phyloP scores from a whole-genome alignment of 2,888 invertebrate genomes.

The Prosapia bicincta region DNA sequence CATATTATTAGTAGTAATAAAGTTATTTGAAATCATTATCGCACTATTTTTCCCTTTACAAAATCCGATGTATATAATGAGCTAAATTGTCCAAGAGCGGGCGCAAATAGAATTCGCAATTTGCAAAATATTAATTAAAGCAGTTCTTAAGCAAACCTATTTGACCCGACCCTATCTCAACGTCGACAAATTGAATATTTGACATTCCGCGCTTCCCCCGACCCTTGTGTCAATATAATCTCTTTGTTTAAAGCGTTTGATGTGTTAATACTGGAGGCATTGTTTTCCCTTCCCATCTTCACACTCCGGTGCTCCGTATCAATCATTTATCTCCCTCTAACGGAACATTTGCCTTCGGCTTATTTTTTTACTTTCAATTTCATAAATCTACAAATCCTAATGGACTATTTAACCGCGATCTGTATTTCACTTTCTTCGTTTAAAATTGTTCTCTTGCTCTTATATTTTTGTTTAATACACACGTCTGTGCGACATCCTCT shows the following conservation, averaged over 20 bases:
- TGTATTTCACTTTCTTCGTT: too few species aligned
- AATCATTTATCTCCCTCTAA: background rate
- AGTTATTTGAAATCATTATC: too few species aligned
- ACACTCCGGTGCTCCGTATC: background rate
- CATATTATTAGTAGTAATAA: too few species aligned
- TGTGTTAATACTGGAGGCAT: background rate
- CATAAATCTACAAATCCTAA: background rate
- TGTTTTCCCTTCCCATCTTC: background rate
- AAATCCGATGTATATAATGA: too few species aligned
- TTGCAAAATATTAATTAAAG: background rate
- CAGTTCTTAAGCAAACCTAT: background rate
- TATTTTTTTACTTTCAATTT: background rate
- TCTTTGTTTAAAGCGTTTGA: background rate
- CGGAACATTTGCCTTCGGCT: background rate
- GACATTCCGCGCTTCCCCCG: background rate
- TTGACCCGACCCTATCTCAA: background rate
- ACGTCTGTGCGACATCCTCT: too few species aligned
- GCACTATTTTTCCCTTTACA: too few species aligned
- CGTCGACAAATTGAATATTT: background rate
- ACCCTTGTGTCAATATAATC: background rate
- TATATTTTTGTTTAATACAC: too few species aligned
- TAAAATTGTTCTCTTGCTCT: too few species aligned
- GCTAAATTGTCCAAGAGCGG: too few species aligned
- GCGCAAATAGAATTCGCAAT: too few species aligned
- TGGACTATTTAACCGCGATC: background rate